These are phyloP conservation scores for Lordiphosa stackelbergi DNA, from an alignment of 1,140 invertebrate species.

Conservation along the genomic window DNA sequence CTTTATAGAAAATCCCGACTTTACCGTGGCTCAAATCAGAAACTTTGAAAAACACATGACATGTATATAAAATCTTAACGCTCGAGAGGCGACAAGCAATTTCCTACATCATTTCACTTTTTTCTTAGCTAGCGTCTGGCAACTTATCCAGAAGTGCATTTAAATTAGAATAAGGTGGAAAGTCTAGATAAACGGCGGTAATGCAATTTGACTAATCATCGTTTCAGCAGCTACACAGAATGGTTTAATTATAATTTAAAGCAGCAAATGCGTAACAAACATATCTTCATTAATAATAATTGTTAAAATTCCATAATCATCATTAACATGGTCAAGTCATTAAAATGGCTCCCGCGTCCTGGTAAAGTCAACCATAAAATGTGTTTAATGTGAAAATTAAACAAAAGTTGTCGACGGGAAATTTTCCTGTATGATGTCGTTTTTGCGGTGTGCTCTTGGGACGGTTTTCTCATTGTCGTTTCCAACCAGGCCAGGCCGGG, in stretches of 20 bases:
- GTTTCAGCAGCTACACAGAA: not conserved
- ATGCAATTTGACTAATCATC: no score
- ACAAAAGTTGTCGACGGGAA: slow-evolving; percentile 10
- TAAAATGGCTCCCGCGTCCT: slow-evolving; percentile 2
- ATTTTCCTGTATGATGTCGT: slow-evolving; percentile 5
- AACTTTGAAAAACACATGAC: no score
- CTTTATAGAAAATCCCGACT: no score
- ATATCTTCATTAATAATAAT: slow-evolving; percentile 12
- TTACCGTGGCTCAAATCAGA: no score
- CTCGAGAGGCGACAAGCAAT: no score
- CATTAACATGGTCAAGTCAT: not conserved
- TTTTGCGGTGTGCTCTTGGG: slow-evolving; percentile 10
- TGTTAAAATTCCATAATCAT: slow-evolving; percentile 14
- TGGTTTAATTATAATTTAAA: slow-evolving; percentile 1
- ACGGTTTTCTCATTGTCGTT: not conserved
- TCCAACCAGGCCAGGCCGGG: not conserved
- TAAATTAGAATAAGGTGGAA: no score
- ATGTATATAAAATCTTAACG: no score
- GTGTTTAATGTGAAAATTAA: slow-evolving; percentile 7
- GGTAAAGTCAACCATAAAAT: slow-evolving; percentile 7
- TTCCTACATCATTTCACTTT: no score
- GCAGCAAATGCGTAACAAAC: slow-evolving; percentile 2
- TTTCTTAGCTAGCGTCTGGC: no score
- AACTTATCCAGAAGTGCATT: no score
- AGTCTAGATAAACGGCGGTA: no score